phyloP scores from a whole-genome alignment of 2,113 vertebrate species.

The Ictidomys tridecemlineatus region DNA sequence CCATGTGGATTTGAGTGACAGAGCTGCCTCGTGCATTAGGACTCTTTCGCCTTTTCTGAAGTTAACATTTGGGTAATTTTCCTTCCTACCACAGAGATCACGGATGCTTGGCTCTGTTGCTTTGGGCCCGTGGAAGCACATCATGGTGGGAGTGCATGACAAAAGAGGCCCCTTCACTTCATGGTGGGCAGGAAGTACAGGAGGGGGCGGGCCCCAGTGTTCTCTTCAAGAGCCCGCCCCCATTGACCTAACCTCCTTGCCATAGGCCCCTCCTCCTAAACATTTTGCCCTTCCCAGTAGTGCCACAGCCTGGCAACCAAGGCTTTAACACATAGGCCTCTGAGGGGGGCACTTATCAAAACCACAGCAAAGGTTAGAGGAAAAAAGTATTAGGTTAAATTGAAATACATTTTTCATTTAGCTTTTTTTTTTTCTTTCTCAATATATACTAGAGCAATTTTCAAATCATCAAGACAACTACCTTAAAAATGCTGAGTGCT shows the following conservation, averaged over 20 bases:
- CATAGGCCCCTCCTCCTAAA: background rate
- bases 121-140: too few relatives aligned
- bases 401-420: constrained; percentile 1
- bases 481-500: constrained; percentile 27
- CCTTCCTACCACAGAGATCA: background rate
- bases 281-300: background rate
- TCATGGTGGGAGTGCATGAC: background rate
- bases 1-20: background rate
- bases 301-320: background rate
- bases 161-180: background rate
- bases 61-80: constrained; percentile 17
- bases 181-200: background rate
- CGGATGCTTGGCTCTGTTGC: background rate
- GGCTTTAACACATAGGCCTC: background rate
- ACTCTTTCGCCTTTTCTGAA: background rate
- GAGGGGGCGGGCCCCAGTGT: background rate
- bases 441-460: background rate
- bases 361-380: background rate
- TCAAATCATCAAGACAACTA: background rate
- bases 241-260: background rate
- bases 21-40: background rate
- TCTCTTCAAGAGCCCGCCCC: background rate
- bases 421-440: background rate
- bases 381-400: background rate
- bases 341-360: background rate